A percentile compares a stretch with the other conserved stretches of the same genome.
phyloP scores from a whole-genome alignment of 2,888 invertebrate genomes.

The Pristionchus japonicus region DNA sequence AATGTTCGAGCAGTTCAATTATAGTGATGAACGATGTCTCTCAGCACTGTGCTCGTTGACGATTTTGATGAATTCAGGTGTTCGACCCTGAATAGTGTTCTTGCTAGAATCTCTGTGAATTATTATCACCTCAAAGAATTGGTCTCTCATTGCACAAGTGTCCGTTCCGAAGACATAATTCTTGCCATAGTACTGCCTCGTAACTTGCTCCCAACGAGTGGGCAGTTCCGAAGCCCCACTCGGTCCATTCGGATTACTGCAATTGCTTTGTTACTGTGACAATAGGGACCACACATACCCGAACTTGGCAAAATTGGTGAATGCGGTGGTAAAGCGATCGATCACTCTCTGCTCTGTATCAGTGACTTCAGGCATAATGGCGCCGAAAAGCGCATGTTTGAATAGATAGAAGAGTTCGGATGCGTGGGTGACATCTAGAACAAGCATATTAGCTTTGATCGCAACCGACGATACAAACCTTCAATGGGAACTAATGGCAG shows the following conservation, averaged over 20 bases:
- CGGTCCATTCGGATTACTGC: not conserved
- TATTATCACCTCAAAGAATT: not conserved
- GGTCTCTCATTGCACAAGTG: not conserved
- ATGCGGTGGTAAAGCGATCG: not conserved
- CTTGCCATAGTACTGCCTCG: not conserved
- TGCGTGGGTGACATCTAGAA: not conserved
- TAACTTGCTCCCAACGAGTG: not conserved
- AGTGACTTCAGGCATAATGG: not conserved
- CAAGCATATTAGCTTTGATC: rapidly evolving
- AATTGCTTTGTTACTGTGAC: not conserved
- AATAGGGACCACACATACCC: not conserved
- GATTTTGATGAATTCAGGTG: not conserved
- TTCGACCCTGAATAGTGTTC: not conserved
- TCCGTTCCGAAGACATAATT: not conserved
- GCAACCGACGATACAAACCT: not conserved
- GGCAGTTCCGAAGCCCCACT: not conserved
- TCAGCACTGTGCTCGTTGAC: not conserved
- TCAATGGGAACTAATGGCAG: not conserved
- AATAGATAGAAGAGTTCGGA: constrained; percentile 21
- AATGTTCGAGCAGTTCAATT: no score
- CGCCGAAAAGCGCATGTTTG: not conserved
- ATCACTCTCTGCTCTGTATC: not conserved
- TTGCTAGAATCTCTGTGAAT: no score
- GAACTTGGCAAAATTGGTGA: constrained; percentile 1
- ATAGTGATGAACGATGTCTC: not conserved